Percentiles rank a stretch among this genome's conserved stretches.
phyloP scores from a whole-genome alignment of 1,140 invertebrate genomes.

The Lepidotrigona ventralis region DNA sequence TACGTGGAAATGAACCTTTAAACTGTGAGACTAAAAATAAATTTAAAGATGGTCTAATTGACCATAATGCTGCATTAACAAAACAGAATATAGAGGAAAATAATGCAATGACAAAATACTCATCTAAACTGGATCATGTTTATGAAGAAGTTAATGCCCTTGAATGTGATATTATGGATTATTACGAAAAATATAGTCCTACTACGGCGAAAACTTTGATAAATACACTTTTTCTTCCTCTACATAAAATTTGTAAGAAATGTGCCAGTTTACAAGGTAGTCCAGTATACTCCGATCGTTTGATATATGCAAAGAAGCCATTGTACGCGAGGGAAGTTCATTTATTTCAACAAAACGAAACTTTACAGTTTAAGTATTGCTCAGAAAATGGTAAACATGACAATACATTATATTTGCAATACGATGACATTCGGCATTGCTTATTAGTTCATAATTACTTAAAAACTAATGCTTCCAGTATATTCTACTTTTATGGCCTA shows the following conservation, averaged over 20 bases:
- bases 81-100: background rate
- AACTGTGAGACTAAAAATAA: constrained; percentile 16
- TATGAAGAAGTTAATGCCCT: constrained; percentile 61
- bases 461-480: constrained; percentile 67
- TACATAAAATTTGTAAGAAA: constrained; percentile 55
- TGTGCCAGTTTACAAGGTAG: constrained; percentile 56
- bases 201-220: constrained; percentile 54
- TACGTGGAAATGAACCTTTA: constrained; percentile 11
- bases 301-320: constrained; percentile 67
- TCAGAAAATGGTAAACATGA: background rate
- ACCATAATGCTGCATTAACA: background rate
- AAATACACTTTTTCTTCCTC: constrained; percentile 51
- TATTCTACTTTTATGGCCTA: constrained; percentile 63
- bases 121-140: constrained; percentile 52
- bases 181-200: constrained; percentile 61
- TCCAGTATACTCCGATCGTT: constrained; percentile 73
- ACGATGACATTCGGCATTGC: constrained; percentile 53
- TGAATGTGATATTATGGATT: constrained; percentile 59
- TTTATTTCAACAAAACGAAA: constrained; percentile 59
- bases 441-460: constrained; percentile 68
- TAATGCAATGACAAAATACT: background rate
- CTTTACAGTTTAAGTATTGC: constrained; percentile 59
- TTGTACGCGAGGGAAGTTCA: constrained; percentile 64
- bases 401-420: constrained; percentile 29
- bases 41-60: background rate